Conservation (phyloP, 2,888 invertebrate genomes). For the Saturnia japonica region DNA sequence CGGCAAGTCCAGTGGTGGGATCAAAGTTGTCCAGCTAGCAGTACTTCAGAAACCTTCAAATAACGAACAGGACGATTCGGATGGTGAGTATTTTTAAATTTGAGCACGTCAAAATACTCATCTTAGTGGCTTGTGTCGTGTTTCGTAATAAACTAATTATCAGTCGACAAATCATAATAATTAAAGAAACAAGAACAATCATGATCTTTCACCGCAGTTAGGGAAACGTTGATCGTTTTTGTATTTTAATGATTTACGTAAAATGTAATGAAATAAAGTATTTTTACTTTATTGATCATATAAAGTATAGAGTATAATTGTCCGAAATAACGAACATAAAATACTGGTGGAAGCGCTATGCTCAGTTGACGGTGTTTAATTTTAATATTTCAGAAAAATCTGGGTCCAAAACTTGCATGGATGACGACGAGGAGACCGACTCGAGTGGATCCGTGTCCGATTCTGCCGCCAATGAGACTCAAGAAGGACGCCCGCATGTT, state of each 20-base stretch:
- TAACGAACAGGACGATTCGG: slow-evolving; percentile 69
- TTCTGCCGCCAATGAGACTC: slow-evolving; percentile 60
- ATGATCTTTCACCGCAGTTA: too few relatives aligned
- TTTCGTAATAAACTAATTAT: too few relatives aligned
- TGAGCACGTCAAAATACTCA: background rate
- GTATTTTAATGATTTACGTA: too few relatives aligned
- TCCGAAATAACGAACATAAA: too few relatives aligned
- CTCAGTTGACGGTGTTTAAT: background rate
- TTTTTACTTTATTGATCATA: too few relatives aligned
- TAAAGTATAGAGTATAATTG: too few relatives aligned
- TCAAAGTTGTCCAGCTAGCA: slow-evolving; percentile 73
- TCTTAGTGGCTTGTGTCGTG: background rate
- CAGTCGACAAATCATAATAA: too few relatives aligned
- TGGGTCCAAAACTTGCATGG: slow-evolving; percentile 50
- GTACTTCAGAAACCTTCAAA: slow-evolving; percentile 67
- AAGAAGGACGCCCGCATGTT: slow-evolving; percentile 69
- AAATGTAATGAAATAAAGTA: too few relatives aligned
- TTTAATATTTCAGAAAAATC: slow-evolving; percentile 49
- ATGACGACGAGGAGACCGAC: slow-evolving; percentile 76
- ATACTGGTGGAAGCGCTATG: background rate
- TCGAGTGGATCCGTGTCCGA: slow-evolving; percentile 75
- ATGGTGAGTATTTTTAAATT: slow-evolving; percentile 51
- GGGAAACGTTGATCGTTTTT: too few relatives aligned
- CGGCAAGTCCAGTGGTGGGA: slow-evolving; percentile 55
- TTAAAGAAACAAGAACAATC: too few relatives aligned